Evolutionary conservation across 2,113 vertebrate species (phyloP), one percentile per base, ranked within the genome.

Genomic region (Pagrus major): DNA sequence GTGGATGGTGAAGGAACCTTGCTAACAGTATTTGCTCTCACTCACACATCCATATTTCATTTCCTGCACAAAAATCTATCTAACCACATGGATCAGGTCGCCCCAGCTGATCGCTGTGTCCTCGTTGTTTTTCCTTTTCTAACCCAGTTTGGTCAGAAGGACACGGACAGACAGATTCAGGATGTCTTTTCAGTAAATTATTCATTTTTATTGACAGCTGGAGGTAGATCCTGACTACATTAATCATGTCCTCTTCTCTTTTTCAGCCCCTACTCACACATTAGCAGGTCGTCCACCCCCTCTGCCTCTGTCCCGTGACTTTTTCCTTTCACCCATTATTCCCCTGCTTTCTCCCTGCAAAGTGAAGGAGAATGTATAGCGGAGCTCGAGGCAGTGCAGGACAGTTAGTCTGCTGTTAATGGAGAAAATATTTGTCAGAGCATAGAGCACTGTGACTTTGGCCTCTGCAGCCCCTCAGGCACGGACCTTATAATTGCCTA

Each of bases 401-500:
- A 79, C 75, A 84, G 89, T 90, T 85, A 83, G 76, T 89, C 42
- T 80, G 64, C 70, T 73, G 60, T 54, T 90, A 93, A 91, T 89
- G 79, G 87, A 91, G 70, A 81, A 84, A 87, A 85, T 85, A 82
- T 89, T 89, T 91, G 84, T 85, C 75, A 77, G 77, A 80, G 78
- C 69, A 84, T 46, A 84, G 74, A 89, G 78, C 68, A 18, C 70
- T 56, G 80, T 76, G 86, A 89, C 86, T 80, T 86, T 84, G 80
- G 70, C 86, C 71, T 77, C 52, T 55, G 69, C 69, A 41, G 29
- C n/a, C 69, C 89, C 77, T 80, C 25, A 72, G 85, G 88, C 84
- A 66, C 49, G 66, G 14, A 64, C 65, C 80, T 89, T 85, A n/a
- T 90, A 92, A 92, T 89, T 89, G 86, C 83, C 54, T 75, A 42